Percentiles rank a stretch among this genome's conserved stretches.
Conservation (phyloP, 2,113 vertebrate species). For the Esox niger region DNA sequence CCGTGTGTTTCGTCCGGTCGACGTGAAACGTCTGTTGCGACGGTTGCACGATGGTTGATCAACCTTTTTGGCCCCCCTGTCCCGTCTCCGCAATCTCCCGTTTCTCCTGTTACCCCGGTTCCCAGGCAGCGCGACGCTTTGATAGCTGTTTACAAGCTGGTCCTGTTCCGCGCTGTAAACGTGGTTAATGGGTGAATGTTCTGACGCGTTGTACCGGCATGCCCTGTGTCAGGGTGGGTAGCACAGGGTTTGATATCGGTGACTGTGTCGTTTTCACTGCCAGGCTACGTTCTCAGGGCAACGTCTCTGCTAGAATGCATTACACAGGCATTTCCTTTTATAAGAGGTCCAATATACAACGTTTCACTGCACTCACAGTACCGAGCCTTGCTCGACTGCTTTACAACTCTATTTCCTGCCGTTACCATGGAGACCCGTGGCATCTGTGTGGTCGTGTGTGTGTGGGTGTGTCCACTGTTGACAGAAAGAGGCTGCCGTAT, state of each 20-base stretch:
- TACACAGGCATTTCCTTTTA: conserved; percentile 11
- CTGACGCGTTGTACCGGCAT: background rate
- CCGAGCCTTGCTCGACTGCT: conserved; percentile 23
- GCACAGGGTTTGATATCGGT: background rate
- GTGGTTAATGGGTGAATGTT: background rate
- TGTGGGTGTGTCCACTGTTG: conserved; percentile 37
- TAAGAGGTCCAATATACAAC: background rate
- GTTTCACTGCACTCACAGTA: conserved; percentile 31
- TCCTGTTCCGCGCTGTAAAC: background rate
- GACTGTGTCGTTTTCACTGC: too few relatives aligned
- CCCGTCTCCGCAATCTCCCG: background rate
- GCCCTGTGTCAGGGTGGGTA: background rate
- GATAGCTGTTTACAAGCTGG: background rate
- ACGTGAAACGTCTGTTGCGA: background rate
- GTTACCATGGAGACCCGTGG: conserved; percentile 54
- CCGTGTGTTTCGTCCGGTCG: too few relatives aligned
- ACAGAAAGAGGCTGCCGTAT: conserved; percentile 36
- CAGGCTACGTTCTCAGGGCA: background rate
- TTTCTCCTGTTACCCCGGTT: background rate
- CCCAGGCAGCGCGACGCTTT: background rate
- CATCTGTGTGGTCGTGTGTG: conserved; percentile 15
- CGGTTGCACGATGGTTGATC: background rate
- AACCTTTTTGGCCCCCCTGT: background rate
- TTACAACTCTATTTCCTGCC: conserved; percentile 22
- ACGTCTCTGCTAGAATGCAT: background rate